Conservation (phyloP, 2,888 invertebrate species). For the Drosophila barbarae region DNA sequence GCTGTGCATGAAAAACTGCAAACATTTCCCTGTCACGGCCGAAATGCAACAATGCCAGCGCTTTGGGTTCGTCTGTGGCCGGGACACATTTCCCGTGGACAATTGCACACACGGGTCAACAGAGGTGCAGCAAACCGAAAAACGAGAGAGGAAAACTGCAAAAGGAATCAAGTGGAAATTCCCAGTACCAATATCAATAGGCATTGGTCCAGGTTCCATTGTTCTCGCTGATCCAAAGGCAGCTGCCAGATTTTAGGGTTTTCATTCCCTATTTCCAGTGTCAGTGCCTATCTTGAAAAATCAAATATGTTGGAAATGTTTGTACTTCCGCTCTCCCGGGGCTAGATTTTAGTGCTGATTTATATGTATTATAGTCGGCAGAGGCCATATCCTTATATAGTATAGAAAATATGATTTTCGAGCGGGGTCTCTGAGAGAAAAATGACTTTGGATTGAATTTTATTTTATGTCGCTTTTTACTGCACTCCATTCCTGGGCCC, state of each 20-base stretch:
- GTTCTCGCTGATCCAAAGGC: conserved; percentile 44
- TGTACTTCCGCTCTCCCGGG: conserved; percentile 52
- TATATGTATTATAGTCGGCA: conserved; percentile 38
- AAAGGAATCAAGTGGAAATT: conserved; percentile 58
- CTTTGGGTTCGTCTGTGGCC: conserved; percentile 29
- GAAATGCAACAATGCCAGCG: conserved; percentile 49
- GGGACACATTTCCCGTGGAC: conserved; percentile 45
- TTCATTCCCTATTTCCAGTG: conserved; percentile 6
- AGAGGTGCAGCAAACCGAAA: conserved; percentile 24
- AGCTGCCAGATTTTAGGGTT: conserved; percentile 49
- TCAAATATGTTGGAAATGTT: conserved; percentile 22
- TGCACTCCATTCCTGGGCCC: conserved; percentile 38
- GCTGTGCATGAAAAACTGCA: conserved; percentile 8
- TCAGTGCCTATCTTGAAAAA: conserved; percentile 2
- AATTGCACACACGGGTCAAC: conserved; percentile 49
- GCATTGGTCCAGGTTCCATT: conserved; percentile 43
- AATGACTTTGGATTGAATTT: conserved; percentile 65
- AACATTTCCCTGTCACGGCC: conserved; percentile 44
- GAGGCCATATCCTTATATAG: conserved; percentile 38
- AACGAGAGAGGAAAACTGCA: conserved; percentile 1
- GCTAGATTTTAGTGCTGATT: conserved; percentile 59
- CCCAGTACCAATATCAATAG: conserved; percentile 51
- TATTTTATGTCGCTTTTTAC: conserved; percentile 62
- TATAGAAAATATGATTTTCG: conserved; percentile 66
- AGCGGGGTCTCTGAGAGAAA: conserved; percentile 35